Evolutionary conservation across 2,888 invertebrate species (phyloP), one percentile per base, ranked within the genome.

Genomic region (Sturmia bella): DNA sequence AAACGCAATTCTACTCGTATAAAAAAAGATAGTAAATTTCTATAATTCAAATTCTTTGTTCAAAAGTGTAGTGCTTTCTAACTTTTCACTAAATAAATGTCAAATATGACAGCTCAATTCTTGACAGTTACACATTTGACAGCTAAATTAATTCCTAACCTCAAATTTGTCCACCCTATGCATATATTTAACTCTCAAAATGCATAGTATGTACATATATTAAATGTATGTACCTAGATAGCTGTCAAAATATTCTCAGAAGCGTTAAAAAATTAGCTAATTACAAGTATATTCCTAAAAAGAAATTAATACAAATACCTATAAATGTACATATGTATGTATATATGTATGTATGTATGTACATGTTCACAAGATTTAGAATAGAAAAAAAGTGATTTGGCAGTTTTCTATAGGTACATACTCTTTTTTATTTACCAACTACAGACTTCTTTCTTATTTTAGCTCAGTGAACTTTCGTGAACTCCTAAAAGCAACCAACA

Each of bases 401-500:
- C 17, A 15, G 15, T 56, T 45, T 15, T 37, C 32, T 48, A 56
- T n/a, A n/a, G n/a, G n/a, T n/a, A n/a, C n/a, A n/a, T 24, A 70
- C 37, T 32, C 9, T 21, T 32, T 32, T 7, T 27, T 32, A 32
- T 32, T 6, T 72, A 50, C 68, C 59, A 76, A 69, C 61, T 76
- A 76, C 76, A 66, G 72, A 45, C 64, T 64, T 78, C 70, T 80
- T 75, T 45, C 59, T 57, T 59, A 78, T 78, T 75, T 82, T 78
- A 82, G 82, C 50, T 78, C 78, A 69, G 78, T 82, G 82, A 82
- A 82, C 82, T 82, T 78, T 50, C 64, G 48, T 78, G 78, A 78
- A 78, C 82, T 78, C 74, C 78, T 74, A 64, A 56, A 64, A 72
- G 59, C 48, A 75, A 64, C 32, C 32, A 32, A 32, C 39, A 70